Conservation (phyloP, 1,140 invertebrate species). For the Drosophila equinoxialis region DNA sequence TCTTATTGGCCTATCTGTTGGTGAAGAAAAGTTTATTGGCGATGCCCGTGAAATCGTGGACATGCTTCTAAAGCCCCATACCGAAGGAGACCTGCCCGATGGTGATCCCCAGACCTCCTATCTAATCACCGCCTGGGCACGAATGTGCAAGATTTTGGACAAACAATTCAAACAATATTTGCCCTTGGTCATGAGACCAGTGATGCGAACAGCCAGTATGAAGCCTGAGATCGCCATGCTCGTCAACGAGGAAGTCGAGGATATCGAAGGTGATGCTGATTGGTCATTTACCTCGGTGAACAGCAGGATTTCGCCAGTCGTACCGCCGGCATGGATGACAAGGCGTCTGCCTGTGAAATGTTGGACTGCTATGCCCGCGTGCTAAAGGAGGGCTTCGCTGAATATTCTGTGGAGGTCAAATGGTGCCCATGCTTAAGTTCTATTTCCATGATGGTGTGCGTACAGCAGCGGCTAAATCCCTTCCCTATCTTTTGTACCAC, state of each 20-base stretch:
- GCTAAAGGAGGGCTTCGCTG: constrained; percentile 97
- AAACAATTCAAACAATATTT: constrained; percentile 98
- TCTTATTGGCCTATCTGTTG: constrained; percentile 98
- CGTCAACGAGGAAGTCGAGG: constrained; percentile 95
- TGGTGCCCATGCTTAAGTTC: constrained; percentile 98
- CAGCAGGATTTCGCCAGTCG: constrained; percentile 97
- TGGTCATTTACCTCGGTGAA: constrained; percentile 99
- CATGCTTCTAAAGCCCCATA: constrained; percentile 95
- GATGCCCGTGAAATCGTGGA: constrained; percentile 99
- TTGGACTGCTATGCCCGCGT: constrained; percentile 99
- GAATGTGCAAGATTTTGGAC: constrained; percentile 98
- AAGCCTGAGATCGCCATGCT: constrained; percentile 98
- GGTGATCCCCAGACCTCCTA: constrained; percentile 99
- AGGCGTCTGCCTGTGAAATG: constrained; percentile 99
- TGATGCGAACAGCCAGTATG: constrained; percentile 96
- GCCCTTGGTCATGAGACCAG: constrained; percentile 98
- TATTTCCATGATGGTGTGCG: constrained; percentile 99
- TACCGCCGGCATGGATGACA: constrained; percentile 97
- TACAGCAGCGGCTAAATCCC: constrained; percentile 95
- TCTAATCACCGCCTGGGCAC: constrained; percentile 99
- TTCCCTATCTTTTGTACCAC: constrained; percentile 97
- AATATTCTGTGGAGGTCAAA: constrained; percentile 97
- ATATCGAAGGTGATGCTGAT: constrained; percentile 94
- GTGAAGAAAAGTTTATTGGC: constrained; percentile 95
- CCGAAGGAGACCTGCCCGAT: constrained; percentile 91